Percentiles rank a stretch among this genome's conserved stretches.
Conservation (phyloP, 2,113 vertebrate species). For the Erpornis zantholeuca region DNA sequence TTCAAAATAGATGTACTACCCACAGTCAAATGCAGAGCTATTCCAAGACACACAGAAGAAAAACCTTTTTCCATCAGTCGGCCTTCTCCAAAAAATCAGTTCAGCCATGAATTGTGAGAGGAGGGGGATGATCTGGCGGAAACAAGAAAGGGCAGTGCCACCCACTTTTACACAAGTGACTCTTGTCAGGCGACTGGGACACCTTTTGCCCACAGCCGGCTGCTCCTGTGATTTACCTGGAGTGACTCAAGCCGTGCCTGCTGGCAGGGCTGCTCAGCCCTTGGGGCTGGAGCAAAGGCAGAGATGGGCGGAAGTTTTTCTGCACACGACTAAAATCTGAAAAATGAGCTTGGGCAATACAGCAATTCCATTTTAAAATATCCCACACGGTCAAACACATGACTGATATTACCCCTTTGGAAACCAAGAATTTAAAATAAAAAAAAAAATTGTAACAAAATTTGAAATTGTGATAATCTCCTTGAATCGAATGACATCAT, state of each 20-base stretch:
- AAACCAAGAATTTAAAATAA: neutral
- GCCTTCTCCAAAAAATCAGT: neutral
- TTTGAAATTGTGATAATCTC: too few species aligned
- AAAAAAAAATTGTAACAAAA: too few species aligned
- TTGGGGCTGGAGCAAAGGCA: neutral
- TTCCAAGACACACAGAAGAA: neutral
- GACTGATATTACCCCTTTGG: neutral
- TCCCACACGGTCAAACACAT: neutral
- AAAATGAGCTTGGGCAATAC: neutral
- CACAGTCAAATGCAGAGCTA: neutral
- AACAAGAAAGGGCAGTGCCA: neutral
- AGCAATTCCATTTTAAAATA: neutral
- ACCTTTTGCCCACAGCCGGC: neutral
- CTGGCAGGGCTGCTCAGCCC: neutral
- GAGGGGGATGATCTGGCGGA: neutral
- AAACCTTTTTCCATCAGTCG: neutral
- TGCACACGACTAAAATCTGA: neutral
- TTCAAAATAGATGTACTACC: conserved; percentile 33
- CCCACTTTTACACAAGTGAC: accelerated
- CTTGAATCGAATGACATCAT: too few species aligned
- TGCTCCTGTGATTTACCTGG: neutral
- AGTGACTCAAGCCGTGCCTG: accelerated
- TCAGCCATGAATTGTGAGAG: neutral
- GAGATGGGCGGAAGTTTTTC: neutral
- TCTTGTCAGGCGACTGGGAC: neutral